Base-by-base conservation (phyloP, 1,140 invertebrate genomes). In the Calliopsis andreniformis region DNA sequence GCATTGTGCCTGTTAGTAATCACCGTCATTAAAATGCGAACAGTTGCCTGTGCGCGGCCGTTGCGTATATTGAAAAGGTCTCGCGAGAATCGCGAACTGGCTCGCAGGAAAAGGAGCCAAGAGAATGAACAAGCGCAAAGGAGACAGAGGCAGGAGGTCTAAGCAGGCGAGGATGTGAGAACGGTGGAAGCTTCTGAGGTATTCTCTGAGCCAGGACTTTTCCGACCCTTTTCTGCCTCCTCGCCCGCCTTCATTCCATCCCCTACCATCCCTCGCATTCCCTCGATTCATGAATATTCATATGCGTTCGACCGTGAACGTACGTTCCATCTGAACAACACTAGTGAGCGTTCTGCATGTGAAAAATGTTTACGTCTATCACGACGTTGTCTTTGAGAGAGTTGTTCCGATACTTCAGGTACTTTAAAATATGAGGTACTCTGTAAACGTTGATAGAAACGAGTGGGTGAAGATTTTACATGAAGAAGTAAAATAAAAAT, bases 31-130 rank as follows among this genome's bases (percentile, higher is more conserved):
- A 63, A 71, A 63, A 67, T 59, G 53, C 71, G 61, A 64, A 62
- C 25, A 12, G n/a, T 63, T 53, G 32, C 30, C n/a, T 28, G 28
- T 61, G 18, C 45, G 20, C 39, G 39, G 30, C 2, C 3, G 25
- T 61, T 25, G 49, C n/a, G 49, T 55, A 56, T 71, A 77, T 71
- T 77, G 58, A 71, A 77, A 62, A 55, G 58, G 28, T 71, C 58
- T 45, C 23, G 25, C 28, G 3, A 32, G 49, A n/a, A 62, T 55
- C 56, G 23, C 20, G 43, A 20, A 20, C 16, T 16, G 7, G 12
- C 16, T 28, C 6, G 39, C 16, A 35, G 16, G 25, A 51, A n/a
- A 25, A 10, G 25, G 7, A 10, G 20, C 39, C 8, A 28, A 43
- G 35, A 14, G 6, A 43, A 55, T n/a, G 35, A 16, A 43, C 30